Evolutionary conservation across 2,888 invertebrate species (phyloP).

Genomic region (Stratiomys singularior): DNA sequence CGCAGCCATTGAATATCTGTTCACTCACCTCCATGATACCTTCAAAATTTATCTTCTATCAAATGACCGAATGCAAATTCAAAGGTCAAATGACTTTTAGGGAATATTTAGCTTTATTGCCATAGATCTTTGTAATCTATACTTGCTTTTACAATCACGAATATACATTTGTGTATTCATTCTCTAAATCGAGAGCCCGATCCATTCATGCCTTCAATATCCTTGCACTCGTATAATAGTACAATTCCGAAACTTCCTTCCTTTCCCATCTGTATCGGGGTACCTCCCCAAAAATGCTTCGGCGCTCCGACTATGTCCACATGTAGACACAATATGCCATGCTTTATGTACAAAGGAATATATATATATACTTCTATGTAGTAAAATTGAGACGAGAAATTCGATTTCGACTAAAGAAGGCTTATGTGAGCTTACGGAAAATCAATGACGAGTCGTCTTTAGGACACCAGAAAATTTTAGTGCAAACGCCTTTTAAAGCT

Average conservation of each 20-base stretch:
- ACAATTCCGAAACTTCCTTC: neutral
- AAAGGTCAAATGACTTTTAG: conserved; percentile 12
- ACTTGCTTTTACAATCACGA: too few species aligned
- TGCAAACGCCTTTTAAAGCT: conserved; percentile 45
- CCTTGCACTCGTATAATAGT: neutral
- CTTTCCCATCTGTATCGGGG: neutral
- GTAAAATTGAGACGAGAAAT: conserved; percentile 21
- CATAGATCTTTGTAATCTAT: neutral
- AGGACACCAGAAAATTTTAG: conserved; percentile 40
- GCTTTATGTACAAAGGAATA: too few species aligned
- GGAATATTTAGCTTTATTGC: neutral
- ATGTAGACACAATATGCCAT: too few species aligned
- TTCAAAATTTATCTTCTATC: neutral
- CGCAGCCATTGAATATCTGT: too few species aligned
- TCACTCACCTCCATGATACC: neutral
- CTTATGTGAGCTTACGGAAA: conserved; percentile 46
- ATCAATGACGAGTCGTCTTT: conserved; percentile 42
- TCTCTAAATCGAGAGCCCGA: neutral
- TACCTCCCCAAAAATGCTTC: neutral
- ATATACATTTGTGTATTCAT: too few species aligned
- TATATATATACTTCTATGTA: neutral
- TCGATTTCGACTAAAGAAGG: conserved; percentile 42
- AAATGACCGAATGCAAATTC: conserved; percentile 6
- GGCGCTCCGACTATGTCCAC: neutral
- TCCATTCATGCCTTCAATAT: neutral